Conservation (phyloP, 2,797 vertebrate species). For the Knipowitschia caucasica region DNA sequence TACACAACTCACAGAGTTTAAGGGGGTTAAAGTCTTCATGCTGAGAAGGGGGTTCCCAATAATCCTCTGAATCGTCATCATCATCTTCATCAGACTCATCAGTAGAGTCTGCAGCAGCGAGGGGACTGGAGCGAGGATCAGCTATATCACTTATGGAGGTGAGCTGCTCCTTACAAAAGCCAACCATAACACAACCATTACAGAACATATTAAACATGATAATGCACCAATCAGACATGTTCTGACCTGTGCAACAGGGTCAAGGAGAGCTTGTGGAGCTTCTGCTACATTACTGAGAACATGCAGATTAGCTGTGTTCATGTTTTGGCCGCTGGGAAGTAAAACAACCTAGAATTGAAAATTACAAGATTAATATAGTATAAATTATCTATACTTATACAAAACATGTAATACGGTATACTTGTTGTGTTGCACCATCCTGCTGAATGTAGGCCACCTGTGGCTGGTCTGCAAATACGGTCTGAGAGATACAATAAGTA, state of each 20-base stretch:
- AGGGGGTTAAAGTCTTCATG: conserved; percentile 90
- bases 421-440: conserved; percentile 93
- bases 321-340: conserved; percentile 86
- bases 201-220: not conserved
- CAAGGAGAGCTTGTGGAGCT: conserved; percentile 80
- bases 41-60: conserved; percentile 86
- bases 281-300: conserved; percentile 86
- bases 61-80: conserved; percentile 89
- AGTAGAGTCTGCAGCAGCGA: conserved; percentile 85
- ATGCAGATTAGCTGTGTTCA: conserved; percentile 86
- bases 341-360: conserved; percentile 78
- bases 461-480: conserved; percentile 93
- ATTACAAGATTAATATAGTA: not conserved
- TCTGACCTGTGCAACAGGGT: conserved; percentile 81
- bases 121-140: conserved; percentile 80
- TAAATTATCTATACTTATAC: not conserved
- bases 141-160: conserved; percentile 81
- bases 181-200: not conserved
- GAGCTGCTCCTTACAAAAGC: conserved; percentile 80
- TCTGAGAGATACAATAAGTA: conserved; percentile 57
- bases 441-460: conserved; percentile 97
- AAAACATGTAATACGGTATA: conserved; percentile 42
- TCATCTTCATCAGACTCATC: conserved; percentile 86
- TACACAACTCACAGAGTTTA: conserved; percentile 84
- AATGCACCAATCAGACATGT: not conserved